phyloP scores from a whole-genome alignment of 2,113 vertebrate genomes.

The Canis aureus region DNA sequence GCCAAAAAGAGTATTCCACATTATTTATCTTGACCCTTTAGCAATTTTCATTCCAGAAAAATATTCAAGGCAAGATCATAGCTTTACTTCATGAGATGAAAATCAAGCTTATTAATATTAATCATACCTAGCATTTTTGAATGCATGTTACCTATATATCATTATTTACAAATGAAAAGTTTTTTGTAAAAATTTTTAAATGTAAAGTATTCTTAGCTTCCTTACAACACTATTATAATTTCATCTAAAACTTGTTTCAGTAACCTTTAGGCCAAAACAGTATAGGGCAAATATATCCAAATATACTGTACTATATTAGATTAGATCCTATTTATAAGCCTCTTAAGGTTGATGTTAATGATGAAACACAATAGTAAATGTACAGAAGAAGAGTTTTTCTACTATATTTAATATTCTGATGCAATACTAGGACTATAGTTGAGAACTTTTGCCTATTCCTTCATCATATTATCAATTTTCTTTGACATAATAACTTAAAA shows the following conservation, averaged over 20 bases:
- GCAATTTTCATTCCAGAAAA: background rate
- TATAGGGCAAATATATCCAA: background rate
- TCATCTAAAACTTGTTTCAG: background rate
- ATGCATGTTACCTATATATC: background rate
- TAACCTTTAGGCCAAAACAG: background rate
- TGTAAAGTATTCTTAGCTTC: background rate
- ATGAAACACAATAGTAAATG: background rate
- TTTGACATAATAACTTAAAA: background rate
- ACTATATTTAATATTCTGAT: background rate
- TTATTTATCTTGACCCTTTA: background rate
- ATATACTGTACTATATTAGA: background rate
- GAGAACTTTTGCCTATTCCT: background rate
- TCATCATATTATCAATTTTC: background rate
- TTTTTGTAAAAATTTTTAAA: background rate
- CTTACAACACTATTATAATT: background rate
- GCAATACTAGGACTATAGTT: background rate
- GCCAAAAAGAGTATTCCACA: background rate
- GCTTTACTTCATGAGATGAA: background rate
- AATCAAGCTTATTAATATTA: background rate
- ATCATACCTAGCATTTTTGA: background rate
- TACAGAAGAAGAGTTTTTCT: background rate
- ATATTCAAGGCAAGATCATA: background rate
- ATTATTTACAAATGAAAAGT: background rate
- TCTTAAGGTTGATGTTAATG: background rate
- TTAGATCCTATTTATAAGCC: background rate